Base-by-base conservation (phyloP, 2,113 vertebrate species). In the Falcunculus frontatus region DNA sequence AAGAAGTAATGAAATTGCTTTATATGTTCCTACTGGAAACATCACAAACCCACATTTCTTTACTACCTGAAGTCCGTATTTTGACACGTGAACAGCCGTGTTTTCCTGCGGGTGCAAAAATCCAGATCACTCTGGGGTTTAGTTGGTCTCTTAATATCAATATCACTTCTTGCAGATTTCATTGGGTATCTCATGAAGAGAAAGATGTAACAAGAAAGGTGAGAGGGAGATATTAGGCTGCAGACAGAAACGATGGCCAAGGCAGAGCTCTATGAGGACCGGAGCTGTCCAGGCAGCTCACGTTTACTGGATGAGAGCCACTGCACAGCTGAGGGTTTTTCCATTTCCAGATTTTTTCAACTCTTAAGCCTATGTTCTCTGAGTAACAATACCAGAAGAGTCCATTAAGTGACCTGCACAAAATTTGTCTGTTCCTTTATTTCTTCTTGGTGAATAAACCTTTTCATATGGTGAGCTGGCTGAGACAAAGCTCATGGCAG, bases 291-390 rank as follows among this genome's bases (percentile, higher is more conserved):
- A 76, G 25, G 56, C 20, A 74, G n/a, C 33, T 26, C 3, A 6
- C 0, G 0, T 26, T 37, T 55, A 9, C n/a, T 27, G 19, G 18
- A 13, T 44, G 29, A 42, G 32, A 88, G 42, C 26, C 11, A 23
- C 59, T 32, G 46, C 46, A 42, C 27, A 29, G 5, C 1, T 44
- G 20, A 87, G n/a, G 23, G 46, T 37, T 85, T 94, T 65, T 30
- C 32, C 23, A 37, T 53, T 75, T 53, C 75, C 35, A 35, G 49
- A 30, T 2, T 11, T 59, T 84, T 89, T 72, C 37, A 16, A 3
- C 17, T 47, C 46, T 84, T 49, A 57, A 87, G 37, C 23, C 29
- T 19, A 4, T 55, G 22, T 60, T 76, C 47, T 69, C 60, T 32
- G 17, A 47, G 29, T 20, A 69, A 65, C 19, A 44, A 50, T 25